Conservation (phyloP, 2,113 vertebrate species). For the Phylloscopus trochilus region DNA sequence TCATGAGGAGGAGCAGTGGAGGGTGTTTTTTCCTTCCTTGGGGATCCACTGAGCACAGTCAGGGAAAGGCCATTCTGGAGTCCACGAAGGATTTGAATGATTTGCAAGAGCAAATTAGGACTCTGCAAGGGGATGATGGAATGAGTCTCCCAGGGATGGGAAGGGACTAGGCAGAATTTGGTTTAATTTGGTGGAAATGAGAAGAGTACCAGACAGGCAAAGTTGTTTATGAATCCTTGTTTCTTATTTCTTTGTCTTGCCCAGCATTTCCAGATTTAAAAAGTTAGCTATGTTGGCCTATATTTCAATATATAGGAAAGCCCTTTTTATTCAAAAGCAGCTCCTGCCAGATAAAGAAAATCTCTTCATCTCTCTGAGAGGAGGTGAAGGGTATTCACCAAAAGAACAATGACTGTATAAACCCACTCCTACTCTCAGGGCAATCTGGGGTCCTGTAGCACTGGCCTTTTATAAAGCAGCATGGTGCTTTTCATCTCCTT, state of each 20-base stretch:
- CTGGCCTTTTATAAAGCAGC: background rate
- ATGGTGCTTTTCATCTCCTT: background rate
- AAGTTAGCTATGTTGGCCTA: background rate
- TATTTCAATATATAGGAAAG: background rate
- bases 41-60: background rate
- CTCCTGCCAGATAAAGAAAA: background rate
- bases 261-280: background rate
- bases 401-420: background rate
- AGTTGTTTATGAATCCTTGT: background rate
- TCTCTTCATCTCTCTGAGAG: background rate
- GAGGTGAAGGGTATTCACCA: background rate
- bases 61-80: background rate
- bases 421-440: background rate
- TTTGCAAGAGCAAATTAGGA: background rate
- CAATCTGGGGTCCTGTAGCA: background rate
- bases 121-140: background rate
- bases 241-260: background rate
- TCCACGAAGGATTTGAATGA: rapidly evolving
- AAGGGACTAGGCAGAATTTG: background rate
- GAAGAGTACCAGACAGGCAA: background rate
- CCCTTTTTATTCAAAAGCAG: background rate
- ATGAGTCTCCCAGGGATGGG: background rate
- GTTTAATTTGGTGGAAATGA: background rate
- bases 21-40: background rate
- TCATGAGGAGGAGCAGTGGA: background rate